phyloP scores from a whole-genome alignment of 2,797 vertebrate genomes.

The Florisuga fusca region DNA sequence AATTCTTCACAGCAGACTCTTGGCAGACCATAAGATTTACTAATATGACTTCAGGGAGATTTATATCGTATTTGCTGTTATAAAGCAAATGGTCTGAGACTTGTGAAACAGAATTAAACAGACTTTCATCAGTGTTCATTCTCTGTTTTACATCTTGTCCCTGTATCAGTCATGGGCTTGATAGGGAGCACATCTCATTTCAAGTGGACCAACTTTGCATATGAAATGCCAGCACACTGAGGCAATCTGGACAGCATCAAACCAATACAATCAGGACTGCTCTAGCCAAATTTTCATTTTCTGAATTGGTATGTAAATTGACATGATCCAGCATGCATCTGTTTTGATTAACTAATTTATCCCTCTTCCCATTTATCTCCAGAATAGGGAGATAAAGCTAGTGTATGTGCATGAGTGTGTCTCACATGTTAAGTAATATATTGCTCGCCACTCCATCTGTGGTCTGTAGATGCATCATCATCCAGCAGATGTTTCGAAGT shows the following conservation, averaged over 20 bases:
- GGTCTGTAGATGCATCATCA: not conserved
- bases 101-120: not conserved
- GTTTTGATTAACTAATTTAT: not conserved
- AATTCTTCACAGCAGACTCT: not conserved
- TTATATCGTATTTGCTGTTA: not conserved
- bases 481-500: not conserved
- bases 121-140: not conserved
- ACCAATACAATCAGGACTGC: not conserved
- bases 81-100: conserved; percentile 11
- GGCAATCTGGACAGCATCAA: not conserved
- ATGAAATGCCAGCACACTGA: not conserved
- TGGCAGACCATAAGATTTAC: conserved; percentile 3
- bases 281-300: not conserved
- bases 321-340: not conserved
- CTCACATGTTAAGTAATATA: fast-evolving
- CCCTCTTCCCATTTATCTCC: not conserved
- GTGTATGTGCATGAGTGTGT: not conserved
- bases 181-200: not conserved
- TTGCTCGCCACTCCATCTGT: not conserved
- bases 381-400: not conserved
- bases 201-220: not conserved
- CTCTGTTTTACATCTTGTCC: not conserved
- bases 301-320: not conserved
- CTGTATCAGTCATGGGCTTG: not conserved
- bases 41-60: not conserved